Percentiles rank a stretch among this genome's conserved stretches.
These are phyloP conservation scores for Labeo rohita DNA, from an alignment of 2,113 vertebrate species.

Conservation along the genomic window DNA sequence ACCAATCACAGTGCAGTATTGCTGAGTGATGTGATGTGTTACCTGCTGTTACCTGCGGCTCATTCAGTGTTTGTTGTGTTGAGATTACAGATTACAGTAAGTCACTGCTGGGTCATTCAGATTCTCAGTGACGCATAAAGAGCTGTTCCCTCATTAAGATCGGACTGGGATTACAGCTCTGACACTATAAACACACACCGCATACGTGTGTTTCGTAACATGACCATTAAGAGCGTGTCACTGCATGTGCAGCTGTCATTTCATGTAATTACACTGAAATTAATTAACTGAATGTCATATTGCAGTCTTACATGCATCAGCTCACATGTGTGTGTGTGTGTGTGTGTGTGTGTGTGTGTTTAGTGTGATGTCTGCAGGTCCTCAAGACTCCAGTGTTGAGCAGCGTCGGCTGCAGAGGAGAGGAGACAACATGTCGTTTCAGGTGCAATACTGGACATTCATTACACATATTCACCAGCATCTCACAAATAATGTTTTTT, in stretches of 20 bases:
- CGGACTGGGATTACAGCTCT: constrained; percentile 33
- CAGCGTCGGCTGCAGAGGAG: background rate
- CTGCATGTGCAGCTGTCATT: background rate
- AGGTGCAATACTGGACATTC: background rate
- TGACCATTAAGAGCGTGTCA: background rate
- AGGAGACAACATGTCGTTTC: background rate
- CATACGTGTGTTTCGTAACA: too few species aligned
- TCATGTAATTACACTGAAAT: background rate
- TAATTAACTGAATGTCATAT: background rate
- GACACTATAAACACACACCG: background rate
- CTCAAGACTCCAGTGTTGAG: constrained; percentile 20
- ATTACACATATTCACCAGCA: background rate
- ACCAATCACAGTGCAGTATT: background rate
- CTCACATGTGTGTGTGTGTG: constrained; percentile 15
- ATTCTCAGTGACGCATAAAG: constrained; percentile 33
- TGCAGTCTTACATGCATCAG: background rate
- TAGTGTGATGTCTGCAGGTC: constrained; percentile 1
- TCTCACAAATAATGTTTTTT: too few species aligned
- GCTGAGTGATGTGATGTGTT: background rate
- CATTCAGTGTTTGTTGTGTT: background rate
- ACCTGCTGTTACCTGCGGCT: too few species aligned
- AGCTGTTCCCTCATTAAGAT: constrained; percentile 60
- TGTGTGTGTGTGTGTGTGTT: constrained; percentile 17
- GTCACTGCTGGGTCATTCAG: background rate
- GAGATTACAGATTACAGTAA: background rate